Percentiles rank a stretch among this genome's conserved stretches.
Evolutionary conservation across 23 tunicate genomes (phyloP).

Genomic region (Ciona savignyi): DNA sequence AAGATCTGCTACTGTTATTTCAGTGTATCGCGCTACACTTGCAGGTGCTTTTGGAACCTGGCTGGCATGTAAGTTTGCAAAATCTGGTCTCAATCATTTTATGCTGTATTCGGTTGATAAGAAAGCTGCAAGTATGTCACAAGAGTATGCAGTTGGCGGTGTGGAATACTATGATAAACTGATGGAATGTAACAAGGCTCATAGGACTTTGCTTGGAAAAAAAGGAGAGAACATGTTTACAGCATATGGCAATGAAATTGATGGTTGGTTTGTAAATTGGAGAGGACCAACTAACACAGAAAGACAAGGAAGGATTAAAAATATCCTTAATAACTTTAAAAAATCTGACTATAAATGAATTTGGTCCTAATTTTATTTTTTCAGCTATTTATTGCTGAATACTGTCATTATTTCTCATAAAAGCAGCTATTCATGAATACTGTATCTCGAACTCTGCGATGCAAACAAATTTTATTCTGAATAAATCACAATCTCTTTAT

Average conservation of each 20-base stretch:
- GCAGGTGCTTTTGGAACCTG: constrained; percentile 19
- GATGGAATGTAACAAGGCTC: constrained; percentile 29
- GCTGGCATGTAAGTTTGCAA: constrained; percentile 48
- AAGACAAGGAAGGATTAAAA: constrained; percentile 14
- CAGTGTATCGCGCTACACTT: constrained; percentile 16
- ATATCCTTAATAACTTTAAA: neutral
- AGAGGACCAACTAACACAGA: constrained; percentile 39
- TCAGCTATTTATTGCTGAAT: too few relatives aligned
- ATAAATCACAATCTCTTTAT: too few relatives aligned
- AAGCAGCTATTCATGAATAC: too few relatives aligned
- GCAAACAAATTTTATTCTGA: too few relatives aligned
- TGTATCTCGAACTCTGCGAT: too few relatives aligned
- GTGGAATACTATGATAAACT: constrained; percentile 57
- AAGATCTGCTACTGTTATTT: constrained; percentile 8
- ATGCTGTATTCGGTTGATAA: constrained; percentile 31
- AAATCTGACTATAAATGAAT: too few relatives aligned
- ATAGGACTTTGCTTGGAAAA: constrained; percentile 49
- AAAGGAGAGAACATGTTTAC: constrained; percentile 65
- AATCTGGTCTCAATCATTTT: constrained; percentile 16
- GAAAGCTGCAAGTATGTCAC: constrained; percentile 62
- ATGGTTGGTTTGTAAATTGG: constrained; percentile 36
- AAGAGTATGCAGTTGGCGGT: constrained; percentile 68
- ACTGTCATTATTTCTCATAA: too few relatives aligned
- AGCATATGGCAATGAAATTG: constrained; percentile 36
- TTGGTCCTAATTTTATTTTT: too few relatives aligned